Conservation (phyloP, 2,888 invertebrate genomes). For the Matsumyia berberina region DNA sequence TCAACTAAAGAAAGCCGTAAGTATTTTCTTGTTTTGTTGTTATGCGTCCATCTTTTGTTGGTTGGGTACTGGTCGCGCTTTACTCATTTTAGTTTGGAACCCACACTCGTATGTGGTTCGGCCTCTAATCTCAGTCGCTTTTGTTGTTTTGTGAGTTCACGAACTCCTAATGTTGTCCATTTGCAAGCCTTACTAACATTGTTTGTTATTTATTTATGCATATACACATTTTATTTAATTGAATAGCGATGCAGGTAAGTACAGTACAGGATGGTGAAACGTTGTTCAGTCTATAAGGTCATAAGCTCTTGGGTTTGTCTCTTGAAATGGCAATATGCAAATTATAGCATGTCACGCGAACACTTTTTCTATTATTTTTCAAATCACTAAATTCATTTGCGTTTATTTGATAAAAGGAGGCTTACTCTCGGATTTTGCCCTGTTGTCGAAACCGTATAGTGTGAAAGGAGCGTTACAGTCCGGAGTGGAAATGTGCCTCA, state of each 20-base stretch:
- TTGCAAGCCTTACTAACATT: background rate
- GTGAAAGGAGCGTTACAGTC: too few species aligned
- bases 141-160: slow-evolving; percentile 9
- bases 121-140: background rate
- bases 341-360: too few species aligned
- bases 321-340: too few species aligned
- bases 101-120: background rate
- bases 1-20: slow-evolving; percentile 78
- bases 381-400: too few species aligned
- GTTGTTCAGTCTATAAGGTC: too few species aligned
- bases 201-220: background rate
- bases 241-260: slow-evolving; percentile 14
- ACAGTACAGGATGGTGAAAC: background rate
- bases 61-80: background rate
- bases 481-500: too few species aligned
- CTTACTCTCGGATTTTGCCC: too few species aligned
- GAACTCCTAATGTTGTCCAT: background rate
- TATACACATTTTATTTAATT: background rate
- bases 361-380: too few species aligned
- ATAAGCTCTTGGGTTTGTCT: too few species aligned
- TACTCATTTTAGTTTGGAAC: background rate
- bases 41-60: background rate
- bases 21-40: slow-evolving; percentile 48
- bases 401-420: too few species aligned
- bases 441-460: too few species aligned